A percentile compares a stretch with the other conserved stretches of the same genome.
Conservation (phyloP, 1,140 invertebrate genomes). For the Ephestia elutella region DNA sequence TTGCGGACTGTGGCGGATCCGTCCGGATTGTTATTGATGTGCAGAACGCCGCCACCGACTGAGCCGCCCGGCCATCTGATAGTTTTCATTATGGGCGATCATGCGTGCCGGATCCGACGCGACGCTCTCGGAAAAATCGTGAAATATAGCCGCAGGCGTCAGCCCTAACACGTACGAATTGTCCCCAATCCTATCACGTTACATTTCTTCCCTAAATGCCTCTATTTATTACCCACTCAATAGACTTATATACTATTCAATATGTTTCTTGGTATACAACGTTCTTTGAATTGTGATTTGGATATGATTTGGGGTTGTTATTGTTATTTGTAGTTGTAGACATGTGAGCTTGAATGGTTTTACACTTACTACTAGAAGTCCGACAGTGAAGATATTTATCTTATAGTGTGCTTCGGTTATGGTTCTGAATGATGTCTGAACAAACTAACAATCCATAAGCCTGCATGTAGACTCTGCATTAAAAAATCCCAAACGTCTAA, state of each 20-base stretch:
- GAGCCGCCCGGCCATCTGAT: conserved; percentile 27
- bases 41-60: conserved; percentile 22
- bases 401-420: too few species aligned
- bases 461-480: too few species aligned
- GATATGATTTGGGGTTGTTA: too few species aligned
- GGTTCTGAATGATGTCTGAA: too few species aligned
- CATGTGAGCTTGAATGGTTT: too few species aligned
- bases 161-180: conserved; percentile 35
- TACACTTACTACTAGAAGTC: too few species aligned
- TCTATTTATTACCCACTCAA: neutral
- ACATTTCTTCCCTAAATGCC: conserved; percentile 21
- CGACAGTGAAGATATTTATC: too few species aligned
- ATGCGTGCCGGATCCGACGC: conserved; percentile 41
- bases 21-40: conserved; percentile 55
- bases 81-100: conserved; percentile 54
- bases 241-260: neutral
- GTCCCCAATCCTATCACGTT: conserved; percentile 30
- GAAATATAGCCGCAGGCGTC: conserved; percentile 34
- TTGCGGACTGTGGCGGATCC: conserved; percentile 42
- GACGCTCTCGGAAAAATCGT: conserved; percentile 42
- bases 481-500: too few species aligned
- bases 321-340: too few species aligned
- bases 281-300: too few species aligned
- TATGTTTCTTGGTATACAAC: neutral
- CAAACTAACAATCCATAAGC: too few species aligned